phyloP scores from a whole-genome alignment of 2,113 vertebrate genomes.

The Cephalopterus ornatus region DNA sequence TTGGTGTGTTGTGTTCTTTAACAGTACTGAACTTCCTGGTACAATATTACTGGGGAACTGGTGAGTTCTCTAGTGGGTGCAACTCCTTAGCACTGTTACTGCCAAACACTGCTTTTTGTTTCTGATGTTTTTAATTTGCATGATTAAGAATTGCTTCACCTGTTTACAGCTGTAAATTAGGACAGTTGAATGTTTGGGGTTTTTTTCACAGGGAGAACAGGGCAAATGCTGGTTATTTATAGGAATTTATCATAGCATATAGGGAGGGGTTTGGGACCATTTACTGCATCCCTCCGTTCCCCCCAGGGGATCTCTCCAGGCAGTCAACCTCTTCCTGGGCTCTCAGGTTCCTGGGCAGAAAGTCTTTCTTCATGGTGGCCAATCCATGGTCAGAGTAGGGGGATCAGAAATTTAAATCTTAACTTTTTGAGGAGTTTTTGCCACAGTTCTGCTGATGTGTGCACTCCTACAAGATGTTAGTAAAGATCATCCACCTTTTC shows the following conservation, averaged over 20 bases:
- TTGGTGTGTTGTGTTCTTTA: rapidly evolving
- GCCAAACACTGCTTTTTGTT: background rate
- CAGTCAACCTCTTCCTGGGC: background rate
- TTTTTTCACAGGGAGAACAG: background rate
- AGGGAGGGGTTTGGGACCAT: background rate
- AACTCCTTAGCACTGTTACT: background rate
- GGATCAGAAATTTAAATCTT: background rate
- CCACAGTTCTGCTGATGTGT: too few species aligned
- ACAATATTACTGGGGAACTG: background rate
- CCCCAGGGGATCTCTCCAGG: background rate
- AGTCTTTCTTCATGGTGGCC: background rate
- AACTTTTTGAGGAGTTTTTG: background rate
- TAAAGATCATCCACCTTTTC: background rate
- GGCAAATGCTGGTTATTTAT: background rate
- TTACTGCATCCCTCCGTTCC: background rate
- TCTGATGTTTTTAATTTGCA: background rate
- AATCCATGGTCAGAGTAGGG: background rate
- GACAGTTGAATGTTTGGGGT: background rate
- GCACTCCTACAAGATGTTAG: background rate
- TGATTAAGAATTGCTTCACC: background rate
- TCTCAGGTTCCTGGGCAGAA: background rate
- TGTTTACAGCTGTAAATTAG: background rate
- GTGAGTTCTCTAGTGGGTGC: background rate
- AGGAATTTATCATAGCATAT: background rate
- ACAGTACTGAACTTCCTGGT: background rate